phyloP scores from a whole-genome alignment of 1,140 invertebrate genomes.

The Chironomus striatipennis region DNA sequence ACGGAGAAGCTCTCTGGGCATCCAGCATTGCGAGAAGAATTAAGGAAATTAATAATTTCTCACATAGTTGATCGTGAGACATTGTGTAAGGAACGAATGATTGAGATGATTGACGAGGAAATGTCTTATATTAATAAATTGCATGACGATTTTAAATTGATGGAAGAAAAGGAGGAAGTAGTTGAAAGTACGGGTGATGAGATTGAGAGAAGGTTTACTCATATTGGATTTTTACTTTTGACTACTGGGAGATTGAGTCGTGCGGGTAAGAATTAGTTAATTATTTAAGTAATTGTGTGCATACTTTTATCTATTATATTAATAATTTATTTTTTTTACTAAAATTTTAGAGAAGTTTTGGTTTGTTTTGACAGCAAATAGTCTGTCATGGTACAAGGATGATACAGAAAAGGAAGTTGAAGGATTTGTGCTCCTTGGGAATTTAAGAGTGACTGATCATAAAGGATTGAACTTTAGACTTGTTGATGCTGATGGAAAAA shows the following conservation, averaged over 20 bases:
- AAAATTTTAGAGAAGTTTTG: conserved; percentile 63
- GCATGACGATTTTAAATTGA: conserved; percentile 99
- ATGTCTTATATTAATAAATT: conserved; percentile 99
- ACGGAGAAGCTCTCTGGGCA: conserved; percentile 88
- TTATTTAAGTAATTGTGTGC: too few species aligned
- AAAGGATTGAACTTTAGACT: conserved; percentile 96
- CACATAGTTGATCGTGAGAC: conserved; percentile 91
- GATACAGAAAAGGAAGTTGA: conserved; percentile 99
- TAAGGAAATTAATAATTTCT: conserved; percentile 92
- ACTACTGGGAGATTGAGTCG: too few species aligned
- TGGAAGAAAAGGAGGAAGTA: conserved; percentile 91
- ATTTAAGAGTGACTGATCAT: conserved; percentile 91
- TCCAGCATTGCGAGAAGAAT: conserved; percentile 94
- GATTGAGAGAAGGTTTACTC: conserved; percentile 58
- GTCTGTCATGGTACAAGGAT: conserved; percentile 98
- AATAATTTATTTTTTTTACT: too few species aligned
- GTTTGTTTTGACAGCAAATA: conserved; percentile 98
- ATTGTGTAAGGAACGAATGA: conserved; percentile 90
- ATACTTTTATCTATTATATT: too few species aligned
- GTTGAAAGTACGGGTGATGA: conserved; percentile 63
- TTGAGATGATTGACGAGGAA: conserved; percentile 92
- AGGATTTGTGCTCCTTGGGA: conserved; percentile 96
- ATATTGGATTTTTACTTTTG: too few species aligned
- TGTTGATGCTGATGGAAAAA: conserved; percentile 93
- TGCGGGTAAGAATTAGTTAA: too few species aligned